These are phyloP conservation scores for Nothocercus nigrocapillus DNA, from an alignment of 2,113 vertebrate species.

Conservation along the genomic window DNA sequence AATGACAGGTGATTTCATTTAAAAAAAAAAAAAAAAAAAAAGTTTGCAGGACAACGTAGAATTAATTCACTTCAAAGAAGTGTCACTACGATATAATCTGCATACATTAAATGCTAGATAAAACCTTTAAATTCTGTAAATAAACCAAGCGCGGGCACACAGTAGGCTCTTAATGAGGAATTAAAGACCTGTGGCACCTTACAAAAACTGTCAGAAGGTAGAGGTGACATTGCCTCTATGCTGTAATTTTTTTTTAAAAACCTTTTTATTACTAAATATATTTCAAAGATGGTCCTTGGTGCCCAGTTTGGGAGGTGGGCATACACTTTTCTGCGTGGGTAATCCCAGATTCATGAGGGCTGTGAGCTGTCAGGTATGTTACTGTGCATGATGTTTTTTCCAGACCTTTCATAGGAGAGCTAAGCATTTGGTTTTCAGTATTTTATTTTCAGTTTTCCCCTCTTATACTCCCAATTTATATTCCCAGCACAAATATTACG, in stretches of 20 bases:
- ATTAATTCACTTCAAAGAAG: not conserved
- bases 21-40: not conserved
- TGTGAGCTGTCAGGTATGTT: not conserved
- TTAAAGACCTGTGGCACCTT: not conserved
- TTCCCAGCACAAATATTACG: not conserved
- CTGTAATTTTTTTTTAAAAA: not conserved
- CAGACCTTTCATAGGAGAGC: not conserved
- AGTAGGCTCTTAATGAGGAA: not conserved
- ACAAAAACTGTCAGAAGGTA: not conserved
- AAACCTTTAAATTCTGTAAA: slow-evolving; percentile 33
- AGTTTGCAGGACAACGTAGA: slow-evolving; percentile 24
- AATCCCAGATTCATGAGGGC: not conserved
- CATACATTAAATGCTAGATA: slow-evolving; percentile 12
- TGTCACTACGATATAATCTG: not conserved
- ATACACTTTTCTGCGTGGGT: not conserved
- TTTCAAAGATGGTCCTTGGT: not conserved
- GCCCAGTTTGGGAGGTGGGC: not conserved
- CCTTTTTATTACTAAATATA: not conserved
- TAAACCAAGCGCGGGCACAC: not conserved
- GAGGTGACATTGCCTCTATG: not conserved
- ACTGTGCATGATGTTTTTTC: not conserved
- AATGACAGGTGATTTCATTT: not conserved
- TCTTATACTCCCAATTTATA: not conserved
- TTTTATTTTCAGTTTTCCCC: not conserved
- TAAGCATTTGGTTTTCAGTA: not conserved